These are phyloP conservation scores for Torymus aiolomorphi DNA, from an alignment of 2,888 invertebrate genomes.

Conservation along the genomic window DNA sequence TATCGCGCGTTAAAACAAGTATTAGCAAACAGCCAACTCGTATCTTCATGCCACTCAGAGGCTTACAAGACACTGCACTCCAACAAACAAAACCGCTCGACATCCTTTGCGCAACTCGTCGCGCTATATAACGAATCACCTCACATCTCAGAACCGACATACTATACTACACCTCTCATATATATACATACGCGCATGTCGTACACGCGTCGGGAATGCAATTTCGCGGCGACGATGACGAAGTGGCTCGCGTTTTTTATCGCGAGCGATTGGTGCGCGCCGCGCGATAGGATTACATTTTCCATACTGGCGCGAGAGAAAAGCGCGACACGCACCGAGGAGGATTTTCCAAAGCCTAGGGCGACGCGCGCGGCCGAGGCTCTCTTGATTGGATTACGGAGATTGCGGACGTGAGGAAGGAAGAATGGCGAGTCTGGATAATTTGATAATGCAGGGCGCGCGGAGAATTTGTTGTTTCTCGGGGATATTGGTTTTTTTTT, in stretches of 20 bases:
- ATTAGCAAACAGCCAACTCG: no score
- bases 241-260: conserved; percentile 8
- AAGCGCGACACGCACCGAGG: no score
- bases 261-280: no score
- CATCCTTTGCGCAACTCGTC: neutral
- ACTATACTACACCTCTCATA: no score
- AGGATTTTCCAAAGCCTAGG: no score
- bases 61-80: no score
- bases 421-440: neutral
- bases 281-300: no score
- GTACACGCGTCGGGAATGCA: conserved; percentile 2
- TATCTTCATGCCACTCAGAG: no score
- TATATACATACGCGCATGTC: no score
- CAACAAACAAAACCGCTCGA: no score
- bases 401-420: neutral
- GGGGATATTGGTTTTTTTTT: neutral
- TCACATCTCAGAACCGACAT: neutral
- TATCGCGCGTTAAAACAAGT: no score
- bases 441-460: neutral
- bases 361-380: neutral
- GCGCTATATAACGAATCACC: neutral
- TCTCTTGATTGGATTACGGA: neutral
- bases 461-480: neutral
- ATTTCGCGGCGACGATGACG: conserved; percentile 21
- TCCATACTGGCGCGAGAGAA: no score